phyloP scores from a whole-genome alignment of 35 echinoderm and acorn worm genomes.

The Strongylocentrotus purpuratus region DNA sequence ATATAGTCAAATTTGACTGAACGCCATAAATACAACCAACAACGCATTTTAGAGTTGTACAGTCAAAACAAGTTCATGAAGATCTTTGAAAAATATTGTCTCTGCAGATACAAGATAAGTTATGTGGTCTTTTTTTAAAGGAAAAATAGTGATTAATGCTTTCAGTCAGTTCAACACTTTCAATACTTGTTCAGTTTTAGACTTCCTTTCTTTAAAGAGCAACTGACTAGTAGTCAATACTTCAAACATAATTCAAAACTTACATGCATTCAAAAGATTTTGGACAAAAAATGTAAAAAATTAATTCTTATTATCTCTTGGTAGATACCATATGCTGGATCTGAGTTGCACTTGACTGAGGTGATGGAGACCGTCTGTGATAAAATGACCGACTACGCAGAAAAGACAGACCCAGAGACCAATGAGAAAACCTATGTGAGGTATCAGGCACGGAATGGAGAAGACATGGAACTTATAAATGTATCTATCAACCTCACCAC shows the following conservation, averaged over 20 bases:
- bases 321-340: slow-evolving; percentile 74
- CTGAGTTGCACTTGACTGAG: slow-evolving; percentile 72
- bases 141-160: neutral
- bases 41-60: too few species aligned
- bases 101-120: too few species aligned
- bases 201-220: neutral
- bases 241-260: neutral
- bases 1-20: too few species aligned
- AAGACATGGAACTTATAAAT: slow-evolving; percentile 48
- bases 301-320: neutral
- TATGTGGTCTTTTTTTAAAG: too few species aligned
- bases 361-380: slow-evolving; percentile 67
- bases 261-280: neutral
- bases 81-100: too few species aligned
- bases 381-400: slow-evolving; percentile 78
- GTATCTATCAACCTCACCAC: slow-evolving; percentile 42
- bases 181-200: neutral
- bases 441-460: slow-evolving; percentile 58
- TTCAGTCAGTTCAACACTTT: neutral
- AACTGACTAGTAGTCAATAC: too few species aligned
- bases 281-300: neutral
- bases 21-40: too few species aligned
- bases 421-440: slow-evolving; percentile 62
- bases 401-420: slow-evolving; percentile 56
- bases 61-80: too few species aligned